Evolutionary conservation across 92 coral and sea anemone genomes (phyloP), one percentile per base, ranked within the genome.

Genomic region (Siderastrea radians): DNA sequence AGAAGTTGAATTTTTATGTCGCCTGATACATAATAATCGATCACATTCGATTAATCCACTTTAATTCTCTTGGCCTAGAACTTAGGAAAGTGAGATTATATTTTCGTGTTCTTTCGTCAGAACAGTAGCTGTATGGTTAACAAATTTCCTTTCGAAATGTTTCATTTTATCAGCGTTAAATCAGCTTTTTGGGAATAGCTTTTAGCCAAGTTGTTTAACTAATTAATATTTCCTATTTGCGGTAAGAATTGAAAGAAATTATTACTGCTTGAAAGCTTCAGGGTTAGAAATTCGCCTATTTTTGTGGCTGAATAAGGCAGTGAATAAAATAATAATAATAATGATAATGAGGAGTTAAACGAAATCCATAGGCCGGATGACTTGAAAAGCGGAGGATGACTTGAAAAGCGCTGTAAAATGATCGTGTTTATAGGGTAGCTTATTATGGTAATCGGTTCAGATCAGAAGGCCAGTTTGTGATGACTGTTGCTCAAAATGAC

Each of bases 391-490:
- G 38, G 73, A 17, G 2, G 38, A 66, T 66, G 47, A 45, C 9
- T 8, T 44, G n/a, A 68, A 19, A 38, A 26, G 38, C 38, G 38
- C 38, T 26, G 38, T 26, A 5, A 5, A 53, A 53, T 5, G 46
- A 46, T 16, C 11, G 7, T 7, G 43, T 62, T 1, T 15, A 14
- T 17, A 2, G 19, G 26, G 10, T 26, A 26, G 48, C 43, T 60
- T 59, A 75, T 77, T 77, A 77, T 77, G 81, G 52, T 77, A 59
- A 77, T n/a, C 50, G 14, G 55, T 10, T 15, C 12, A 16, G 14
- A 17, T 60, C 4, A 50, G 15, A 17, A 26, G 38, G 38, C 38
- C 45, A 47, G 11, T 68, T 77, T 76, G 4, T 6, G 58, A 51
- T 58, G 67, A 76, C 68, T 14, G 15, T 68, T 26, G 38, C 38